Conservation (phyloP, 1,140 invertebrate species). For the Leptinotarsa texana region DNA sequence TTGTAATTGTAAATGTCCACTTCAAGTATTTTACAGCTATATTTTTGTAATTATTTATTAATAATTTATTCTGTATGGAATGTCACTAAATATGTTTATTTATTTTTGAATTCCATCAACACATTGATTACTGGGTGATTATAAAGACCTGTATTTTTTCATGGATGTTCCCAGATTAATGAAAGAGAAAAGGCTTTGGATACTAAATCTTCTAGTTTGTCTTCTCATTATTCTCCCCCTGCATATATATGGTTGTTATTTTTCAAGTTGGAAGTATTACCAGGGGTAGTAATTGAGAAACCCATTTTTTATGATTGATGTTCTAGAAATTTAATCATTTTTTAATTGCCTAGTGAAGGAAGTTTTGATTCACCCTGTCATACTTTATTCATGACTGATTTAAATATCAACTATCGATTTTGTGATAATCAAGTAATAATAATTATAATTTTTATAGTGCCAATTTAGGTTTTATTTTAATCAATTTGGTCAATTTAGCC, state of each 20-base stretch:
- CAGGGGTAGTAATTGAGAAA: too few species aligned
- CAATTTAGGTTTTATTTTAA: constrained; percentile 21
- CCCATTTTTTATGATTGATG: too few species aligned
- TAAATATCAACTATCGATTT: constrained; percentile 1
- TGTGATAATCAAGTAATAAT: constrained; percentile 12
- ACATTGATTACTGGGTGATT: too few species aligned
- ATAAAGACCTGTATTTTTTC: too few species aligned
- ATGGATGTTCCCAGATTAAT: too few species aligned
- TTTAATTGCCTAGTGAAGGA: not conserved
- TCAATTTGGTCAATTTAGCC: constrained; percentile 19
- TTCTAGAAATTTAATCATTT: too few species aligned
- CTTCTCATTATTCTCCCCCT: too few species aligned
- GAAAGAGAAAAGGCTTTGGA: too few species aligned
- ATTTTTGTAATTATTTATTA: constrained; percentile 5
- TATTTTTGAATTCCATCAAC: too few species aligned
- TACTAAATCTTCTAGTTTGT: too few species aligned
- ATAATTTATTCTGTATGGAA: not conserved
- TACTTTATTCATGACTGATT: not conserved
- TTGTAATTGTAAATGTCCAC: not conserved
- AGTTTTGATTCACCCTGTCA: not conserved
- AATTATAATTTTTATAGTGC: constrained; percentile 3
- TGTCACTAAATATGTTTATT: not conserved
- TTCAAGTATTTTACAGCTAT: constrained; percentile 2
- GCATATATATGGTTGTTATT: too few species aligned
- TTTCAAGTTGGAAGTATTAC: too few species aligned